Evolutionary conservation across 2,797 vertebrate species (phyloP).

Genomic region (Fratercula arctica): DNA sequence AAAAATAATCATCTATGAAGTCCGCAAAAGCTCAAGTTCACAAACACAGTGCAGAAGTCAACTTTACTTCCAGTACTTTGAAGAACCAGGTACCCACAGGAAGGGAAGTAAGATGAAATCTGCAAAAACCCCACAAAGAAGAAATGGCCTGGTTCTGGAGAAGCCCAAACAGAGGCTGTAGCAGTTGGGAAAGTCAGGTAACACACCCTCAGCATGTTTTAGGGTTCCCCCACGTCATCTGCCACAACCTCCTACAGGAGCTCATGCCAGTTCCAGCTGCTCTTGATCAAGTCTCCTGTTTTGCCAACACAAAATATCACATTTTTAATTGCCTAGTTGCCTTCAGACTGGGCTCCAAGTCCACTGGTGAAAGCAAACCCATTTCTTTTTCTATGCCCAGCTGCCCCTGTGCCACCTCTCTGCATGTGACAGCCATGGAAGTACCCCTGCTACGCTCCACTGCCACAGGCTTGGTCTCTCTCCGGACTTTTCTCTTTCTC

Average conservation of each 20-base stretch:
- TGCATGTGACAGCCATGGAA: not conserved
- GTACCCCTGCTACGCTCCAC: fast-evolving
- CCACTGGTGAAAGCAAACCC: not conserved
- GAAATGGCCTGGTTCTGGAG: not conserved
- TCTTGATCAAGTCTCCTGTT: not conserved
- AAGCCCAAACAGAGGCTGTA: not conserved
- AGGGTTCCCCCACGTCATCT: not conserved
- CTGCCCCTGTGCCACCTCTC: not conserved
- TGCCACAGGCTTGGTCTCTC: not conserved
- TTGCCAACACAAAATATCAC: not conserved
- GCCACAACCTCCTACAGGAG: not conserved
- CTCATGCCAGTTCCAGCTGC: not conserved
- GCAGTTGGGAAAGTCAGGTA: not conserved
- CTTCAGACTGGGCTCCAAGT: not conserved
- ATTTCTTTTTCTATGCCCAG: not conserved
- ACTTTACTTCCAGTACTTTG: not conserved
- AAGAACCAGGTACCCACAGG: not conserved
- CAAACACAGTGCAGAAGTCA: not conserved
- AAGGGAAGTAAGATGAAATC: not conserved
- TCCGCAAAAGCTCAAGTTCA: not conserved
- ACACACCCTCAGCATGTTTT: fast-evolving
- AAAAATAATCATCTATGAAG: not conserved
- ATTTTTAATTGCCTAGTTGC: not conserved
- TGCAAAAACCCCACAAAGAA: not conserved
- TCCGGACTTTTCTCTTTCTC: not conserved